Evolutionary conservation across 92 coral and sea anemone species (phyloP).

Genomic region (Bergia sp.): DNA sequence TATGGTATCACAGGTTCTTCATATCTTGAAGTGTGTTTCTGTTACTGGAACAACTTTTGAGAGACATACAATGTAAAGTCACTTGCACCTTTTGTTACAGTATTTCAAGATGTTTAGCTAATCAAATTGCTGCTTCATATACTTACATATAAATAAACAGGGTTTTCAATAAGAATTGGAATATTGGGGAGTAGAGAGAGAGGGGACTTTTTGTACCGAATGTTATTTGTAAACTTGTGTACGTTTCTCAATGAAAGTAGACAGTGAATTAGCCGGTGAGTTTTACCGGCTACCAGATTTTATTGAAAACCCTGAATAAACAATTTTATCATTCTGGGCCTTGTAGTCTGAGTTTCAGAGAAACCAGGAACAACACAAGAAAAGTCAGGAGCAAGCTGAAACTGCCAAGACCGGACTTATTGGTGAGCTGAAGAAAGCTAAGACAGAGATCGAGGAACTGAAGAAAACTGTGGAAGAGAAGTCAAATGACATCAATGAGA

Average conservation of each 20-base stretch:
- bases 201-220: no score
- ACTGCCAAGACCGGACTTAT: constrained; percentile 63
- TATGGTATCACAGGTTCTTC: no score
- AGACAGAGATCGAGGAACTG: constrained; percentile 66
- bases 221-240: no score
- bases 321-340: not conserved
- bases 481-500: constrained; percentile 83
- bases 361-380: constrained; percentile 30
- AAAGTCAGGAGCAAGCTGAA: constrained; percentile 59
- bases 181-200: no score
- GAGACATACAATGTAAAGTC: not conserved
- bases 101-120: not conserved
- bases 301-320: not conserved
- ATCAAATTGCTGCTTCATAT: not conserved
- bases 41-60: no score
- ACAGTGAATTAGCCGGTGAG: no score
- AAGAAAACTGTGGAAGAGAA: constrained; percentile 75
- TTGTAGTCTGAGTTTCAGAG: constrained; percentile 32
- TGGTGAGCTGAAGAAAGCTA: constrained; percentile 57
- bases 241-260: no score
- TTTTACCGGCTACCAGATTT: no score
- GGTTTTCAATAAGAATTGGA: no score
- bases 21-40: no score
- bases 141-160: no score
- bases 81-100: not conserved